Base-by-base conservation (phyloP, 1,140 invertebrate genomes). In the Drusus annulatus region DNA sequence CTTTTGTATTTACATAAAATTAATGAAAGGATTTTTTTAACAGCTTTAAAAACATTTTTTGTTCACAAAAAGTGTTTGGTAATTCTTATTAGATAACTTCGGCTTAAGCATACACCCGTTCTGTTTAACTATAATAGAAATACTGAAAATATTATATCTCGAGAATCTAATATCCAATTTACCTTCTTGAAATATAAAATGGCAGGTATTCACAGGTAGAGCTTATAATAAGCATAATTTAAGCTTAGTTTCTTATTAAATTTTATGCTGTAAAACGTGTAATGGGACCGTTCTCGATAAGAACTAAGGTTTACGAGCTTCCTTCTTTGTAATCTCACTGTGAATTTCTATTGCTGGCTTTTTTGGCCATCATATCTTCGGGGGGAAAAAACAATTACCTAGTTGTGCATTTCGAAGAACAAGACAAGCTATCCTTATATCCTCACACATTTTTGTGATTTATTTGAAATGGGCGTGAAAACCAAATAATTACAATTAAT, bases 211-310 rank as follows among this genome's bases (percentile, higher is more conserved):
- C 21, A 25, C 16, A 16, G 62, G 10, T 3, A 60, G 23, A 63
- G 16, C 25, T 25, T 25, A 63, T 63, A 25, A 63, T 25, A 63
- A 63, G 16, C 25, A 63, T 63, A 28, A 63, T 25, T 63, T 63
- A n/a, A 21, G 62, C 21, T 28, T 25, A 16, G 62, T n/a, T 28
- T 63, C 25, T 63, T 63, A 63, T 63, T 63, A 63, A 63, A 63
- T 63, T 63, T 63, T n/a, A 63, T 56, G 7, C 62, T 25, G 62
- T 21, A 25, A 63, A 63, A 63, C 62, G 62, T 63, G 62, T 63
- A 63, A 63, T 63, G 62, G 62, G 25, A 23, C 62, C 62, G 25
- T 21, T 63, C 62, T 63, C 62, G 62, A 63, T 63, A 63, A 63
- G 62, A 63, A 63, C 13, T 63, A n/a, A 25, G 25, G 62, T 63